Evolutionary conservation across 2,888 invertebrate genomes (phyloP).

Genomic region (Tromatobia lineatoria): DNA sequence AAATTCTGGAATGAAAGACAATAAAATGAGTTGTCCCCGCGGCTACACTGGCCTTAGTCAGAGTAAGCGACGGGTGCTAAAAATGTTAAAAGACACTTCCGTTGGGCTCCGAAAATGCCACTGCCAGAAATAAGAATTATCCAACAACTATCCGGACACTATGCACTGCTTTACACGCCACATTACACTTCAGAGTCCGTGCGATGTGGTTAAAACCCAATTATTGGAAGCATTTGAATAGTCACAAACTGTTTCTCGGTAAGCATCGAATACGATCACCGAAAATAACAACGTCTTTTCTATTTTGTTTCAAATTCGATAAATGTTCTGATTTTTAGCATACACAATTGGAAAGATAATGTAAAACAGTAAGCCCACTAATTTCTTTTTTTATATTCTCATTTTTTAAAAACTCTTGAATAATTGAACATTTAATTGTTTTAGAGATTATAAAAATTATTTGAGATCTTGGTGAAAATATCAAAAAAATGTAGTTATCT

Average conservation of each 20-base stretch:
- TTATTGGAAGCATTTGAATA: slow-evolving; percentile 13
- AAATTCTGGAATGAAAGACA: neutral
- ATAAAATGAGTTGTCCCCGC: slow-evolving; percentile 33
- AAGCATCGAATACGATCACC: neutral
- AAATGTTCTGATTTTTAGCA: neutral
- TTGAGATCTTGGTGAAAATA: no score
- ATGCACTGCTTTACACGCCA: slow-evolving; percentile 26
- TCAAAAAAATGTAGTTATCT: no score
- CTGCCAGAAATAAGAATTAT: slow-evolving; percentile 8
- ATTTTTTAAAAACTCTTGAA: neutral
- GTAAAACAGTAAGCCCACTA: neutral
- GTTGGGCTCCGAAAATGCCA: slow-evolving; percentile 27
- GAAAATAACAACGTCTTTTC: neutral
- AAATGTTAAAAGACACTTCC: slow-evolving; percentile 38
- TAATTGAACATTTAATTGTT: no score
- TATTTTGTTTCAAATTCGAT: neutral
- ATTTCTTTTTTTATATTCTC: no score
- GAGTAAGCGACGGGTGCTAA: slow-evolving; percentile 28
- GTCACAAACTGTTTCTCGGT: neutral
- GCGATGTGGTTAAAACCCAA: slow-evolving; percentile 17
- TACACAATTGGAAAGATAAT: neutral
- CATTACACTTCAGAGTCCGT: slow-evolving; percentile 18
- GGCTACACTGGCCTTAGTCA: slow-evolving; percentile 27
- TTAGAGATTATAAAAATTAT: no score
- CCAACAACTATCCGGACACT: slow-evolving; percentile 23